Base-by-base conservation (phyloP, 1,140 invertebrate species). In the Penaeus vannamei region DNA sequence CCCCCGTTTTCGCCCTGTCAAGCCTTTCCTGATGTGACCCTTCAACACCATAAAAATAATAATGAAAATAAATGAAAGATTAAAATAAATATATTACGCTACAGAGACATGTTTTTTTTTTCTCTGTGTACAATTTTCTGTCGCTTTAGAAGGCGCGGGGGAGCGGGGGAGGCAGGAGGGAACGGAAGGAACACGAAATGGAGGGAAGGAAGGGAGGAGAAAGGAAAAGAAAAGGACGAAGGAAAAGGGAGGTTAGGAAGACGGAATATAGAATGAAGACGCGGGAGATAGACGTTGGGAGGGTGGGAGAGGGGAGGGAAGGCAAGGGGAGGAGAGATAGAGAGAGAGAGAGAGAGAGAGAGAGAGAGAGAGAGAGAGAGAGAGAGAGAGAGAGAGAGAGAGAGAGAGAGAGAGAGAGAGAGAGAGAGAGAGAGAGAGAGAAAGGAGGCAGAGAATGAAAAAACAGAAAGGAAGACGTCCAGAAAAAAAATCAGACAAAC, bases 381-480 rank as follows among this genome's bases (percentile, higher is more conserved):
- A 32, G 26, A 32, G 26, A 76, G 69, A 76, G 69, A 76, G 69
- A 76, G 69, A 76, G 69, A 76, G 69, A 76, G 80, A 61, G 80
- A 59, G n/a, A 59, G 80, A 61, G 80, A 59, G 26, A 2, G 19
- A 2, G 23, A 26, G 60, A 26, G 10, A n/a, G 26, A 46, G n/a
- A 60, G 20, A 19, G 19, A 29, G 59, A 29, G 20, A 2, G 62
- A 17, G 29, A 36, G 53, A 46, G 46, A 3, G 8, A 14, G 20
- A 82, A 19, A n/a, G 59, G 17, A n/a, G 19, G 5, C 8, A 29
- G 80, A n/a, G 59, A 82, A 82, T 8, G 19, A 19, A n/a, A 61
- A 32, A 61, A 53, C 29, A 60, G 61, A 26, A 60, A 32, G 14
- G 61, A 29, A 22, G n/a, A 83, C 23, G 29, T 22, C 22, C 1